A percentile compares a stretch with the other conserved stretches of the same genome.
Evolutionary conservation across 2,797 vertebrate species (phyloP).

Genomic region (Urosaurus nigricauda): DNA sequence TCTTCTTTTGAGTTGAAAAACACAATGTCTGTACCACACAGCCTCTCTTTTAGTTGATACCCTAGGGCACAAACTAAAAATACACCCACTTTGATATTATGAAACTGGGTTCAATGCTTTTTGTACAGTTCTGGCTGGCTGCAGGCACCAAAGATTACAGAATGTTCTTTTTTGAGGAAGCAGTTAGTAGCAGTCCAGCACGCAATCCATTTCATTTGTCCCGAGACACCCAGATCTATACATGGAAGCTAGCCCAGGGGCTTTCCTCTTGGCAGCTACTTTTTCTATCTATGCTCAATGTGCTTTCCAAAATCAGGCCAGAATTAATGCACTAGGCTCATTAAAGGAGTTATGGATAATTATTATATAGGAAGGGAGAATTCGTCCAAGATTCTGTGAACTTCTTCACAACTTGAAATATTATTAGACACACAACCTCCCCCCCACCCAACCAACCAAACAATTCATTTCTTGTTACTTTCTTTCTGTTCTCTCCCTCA

Average conservation of each 20-base stretch:
- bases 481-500: background rate
- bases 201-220: constrained; percentile 27
- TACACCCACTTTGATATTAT: constrained; percentile 23
- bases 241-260: constrained; percentile 32
- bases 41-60: constrained; percentile 35
- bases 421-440: background rate
- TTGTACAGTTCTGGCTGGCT: constrained; percentile 28
- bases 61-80: constrained; percentile 40
- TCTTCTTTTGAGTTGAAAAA: constrained; percentile 20
- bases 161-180: constrained; percentile 42
- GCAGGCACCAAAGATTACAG: constrained; percentile 39
- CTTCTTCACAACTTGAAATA: background rate
- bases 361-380: background rate
- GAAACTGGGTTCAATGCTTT: constrained; percentile 28
- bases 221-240: constrained; percentile 21
- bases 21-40: background rate
- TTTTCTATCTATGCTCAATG: no score
- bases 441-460: no score
- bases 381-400: background rate
- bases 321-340: background rate
- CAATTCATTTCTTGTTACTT: background rate
- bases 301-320: constrained; percentile 26
- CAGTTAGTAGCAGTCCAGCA: constrained; percentile 23
- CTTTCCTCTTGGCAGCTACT: constrained; percentile 33
- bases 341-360: constrained; percentile 11